These are phyloP conservation scores for Lingula anatina DNA, from an alignment of 2,888 invertebrate genomes.

Conservation along the genomic window DNA sequence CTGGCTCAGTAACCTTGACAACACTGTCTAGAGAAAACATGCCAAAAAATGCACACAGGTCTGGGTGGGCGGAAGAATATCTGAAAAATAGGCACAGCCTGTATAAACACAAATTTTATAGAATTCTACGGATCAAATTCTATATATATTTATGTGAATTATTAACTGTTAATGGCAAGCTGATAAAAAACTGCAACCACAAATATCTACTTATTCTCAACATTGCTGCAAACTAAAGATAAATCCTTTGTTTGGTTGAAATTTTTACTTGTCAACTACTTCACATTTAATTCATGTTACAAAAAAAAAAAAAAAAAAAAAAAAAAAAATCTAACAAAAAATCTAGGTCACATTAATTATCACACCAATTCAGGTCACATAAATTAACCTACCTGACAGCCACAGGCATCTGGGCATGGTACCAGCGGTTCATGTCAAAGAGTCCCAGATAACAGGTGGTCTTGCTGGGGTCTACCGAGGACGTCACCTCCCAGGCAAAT, in stretches of 20 bases:
- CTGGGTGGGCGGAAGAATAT: too few species aligned
- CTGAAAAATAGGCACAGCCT: too few species aligned
- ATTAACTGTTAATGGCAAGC: too few species aligned
- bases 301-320: background rate
- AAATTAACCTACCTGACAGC: constrained; percentile 37
- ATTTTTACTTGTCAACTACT: too few species aligned
- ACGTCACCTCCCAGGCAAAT: constrained; percentile 63
- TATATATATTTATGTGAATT: too few species aligned
- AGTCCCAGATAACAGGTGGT: constrained; percentile 54
- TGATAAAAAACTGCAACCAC: too few species aligned
- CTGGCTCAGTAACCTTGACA: constrained; percentile 19
- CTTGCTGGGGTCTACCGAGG: constrained; percentile 55
- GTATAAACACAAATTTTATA: too few species aligned
- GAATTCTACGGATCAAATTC: too few species aligned
- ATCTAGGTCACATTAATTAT: background rate
- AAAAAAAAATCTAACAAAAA: background rate
- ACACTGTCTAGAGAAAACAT: constrained; percentile 35
- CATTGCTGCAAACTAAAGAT: too few species aligned
- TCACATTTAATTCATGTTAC: too few species aligned
- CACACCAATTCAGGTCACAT: background rate
- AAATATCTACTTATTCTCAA: too few species aligned
- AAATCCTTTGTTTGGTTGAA: too few species aligned
- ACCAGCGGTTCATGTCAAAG: constrained; percentile 93
- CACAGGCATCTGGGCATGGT: constrained; percentile 83
- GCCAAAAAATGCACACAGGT: constrained; percentile 42